Conservation (phyloP, 2,888 invertebrate genomes). For the Trachelus troglodyta region DNA sequence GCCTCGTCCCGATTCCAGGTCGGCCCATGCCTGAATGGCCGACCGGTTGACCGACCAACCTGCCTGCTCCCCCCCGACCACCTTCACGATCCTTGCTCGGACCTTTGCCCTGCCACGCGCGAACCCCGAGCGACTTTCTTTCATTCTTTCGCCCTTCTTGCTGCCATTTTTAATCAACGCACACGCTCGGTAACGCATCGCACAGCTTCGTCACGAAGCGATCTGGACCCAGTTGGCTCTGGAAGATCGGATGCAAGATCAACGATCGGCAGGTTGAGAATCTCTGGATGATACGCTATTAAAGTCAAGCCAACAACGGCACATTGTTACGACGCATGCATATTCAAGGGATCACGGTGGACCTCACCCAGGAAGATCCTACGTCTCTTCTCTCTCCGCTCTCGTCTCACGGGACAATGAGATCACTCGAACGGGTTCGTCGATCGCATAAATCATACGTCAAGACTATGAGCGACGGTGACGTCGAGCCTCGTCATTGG, state of each 20-base stretch:
- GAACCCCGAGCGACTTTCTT: background rate
- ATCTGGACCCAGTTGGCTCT: background rate
- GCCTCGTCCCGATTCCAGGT: constrained; percentile 41
- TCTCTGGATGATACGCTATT: constrained; percentile 23
- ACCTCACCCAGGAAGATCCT: constrained; percentile 15
- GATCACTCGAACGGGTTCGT: constrained; percentile 4
- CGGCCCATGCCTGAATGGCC: constrained; percentile 6
- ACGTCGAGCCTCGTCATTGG: background rate
- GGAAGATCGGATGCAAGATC: background rate
- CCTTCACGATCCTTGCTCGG: background rate
- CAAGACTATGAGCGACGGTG: background rate
- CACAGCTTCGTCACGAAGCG: background rate
- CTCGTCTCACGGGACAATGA: constrained; percentile 2
- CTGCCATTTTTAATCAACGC: background rate
- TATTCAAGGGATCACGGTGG: constrained; percentile 21
- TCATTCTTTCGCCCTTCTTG: background rate
- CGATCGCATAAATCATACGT: constrained; percentile 10
- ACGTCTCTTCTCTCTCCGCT: constrained; percentile 1
- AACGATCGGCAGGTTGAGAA: constrained; percentile 7
- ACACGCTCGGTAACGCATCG: background rate
- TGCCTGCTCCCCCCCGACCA: background rate
- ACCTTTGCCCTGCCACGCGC: constrained; percentile 2
- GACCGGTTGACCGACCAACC: background rate
- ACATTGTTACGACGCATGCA: constrained; percentile 23
- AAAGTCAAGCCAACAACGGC: constrained; percentile 22